Evolutionary conservation across 2,888 invertebrate genomes (phyloP).

Genomic region (Xanthorhoe spadicearia): DNA sequence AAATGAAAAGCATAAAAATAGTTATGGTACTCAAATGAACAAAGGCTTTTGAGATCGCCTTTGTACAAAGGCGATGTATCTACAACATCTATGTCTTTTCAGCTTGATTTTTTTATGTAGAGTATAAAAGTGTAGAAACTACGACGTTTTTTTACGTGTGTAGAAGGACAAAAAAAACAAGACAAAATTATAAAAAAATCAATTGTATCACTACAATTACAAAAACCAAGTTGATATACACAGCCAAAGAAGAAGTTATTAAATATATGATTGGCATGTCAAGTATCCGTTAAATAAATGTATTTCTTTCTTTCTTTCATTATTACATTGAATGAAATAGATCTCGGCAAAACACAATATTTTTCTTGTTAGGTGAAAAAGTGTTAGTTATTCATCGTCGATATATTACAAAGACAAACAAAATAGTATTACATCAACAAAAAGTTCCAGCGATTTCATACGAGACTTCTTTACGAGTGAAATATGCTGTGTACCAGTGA

Average conservation of each 20-base stretch:
- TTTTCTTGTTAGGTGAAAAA: conserved; percentile 6
- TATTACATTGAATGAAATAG: background rate
- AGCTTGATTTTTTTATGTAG: no score
- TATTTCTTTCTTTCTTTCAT: no score
- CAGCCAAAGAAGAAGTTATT: background rate
- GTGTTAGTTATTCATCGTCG: background rate
- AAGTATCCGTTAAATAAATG: no score
- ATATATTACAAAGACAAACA: background rate
- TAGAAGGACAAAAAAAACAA: no score
- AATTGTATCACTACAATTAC: background rate
- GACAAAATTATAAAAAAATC: background rate
- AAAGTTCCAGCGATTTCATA: conserved; percentile 14
- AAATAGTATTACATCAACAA: conserved; percentile 1
- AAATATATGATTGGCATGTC: background rate
- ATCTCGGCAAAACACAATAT: background rate
- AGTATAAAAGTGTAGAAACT: no score
- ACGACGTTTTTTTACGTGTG: no score
- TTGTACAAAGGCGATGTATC: no score
- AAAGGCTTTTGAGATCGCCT: no score
- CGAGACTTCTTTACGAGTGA: conserved; percentile 30
- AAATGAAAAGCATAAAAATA: no score
- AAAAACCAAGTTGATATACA: background rate
- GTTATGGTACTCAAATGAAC: no score
- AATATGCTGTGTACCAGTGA: conserved; percentile 28
- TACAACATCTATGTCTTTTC: no score